Percentiles rank a stretch among this genome's conserved stretches.
Evolutionary conservation across 2,113 vertebrate species (phyloP).

Genomic region (Oenanthe melanoleuca): DNA sequence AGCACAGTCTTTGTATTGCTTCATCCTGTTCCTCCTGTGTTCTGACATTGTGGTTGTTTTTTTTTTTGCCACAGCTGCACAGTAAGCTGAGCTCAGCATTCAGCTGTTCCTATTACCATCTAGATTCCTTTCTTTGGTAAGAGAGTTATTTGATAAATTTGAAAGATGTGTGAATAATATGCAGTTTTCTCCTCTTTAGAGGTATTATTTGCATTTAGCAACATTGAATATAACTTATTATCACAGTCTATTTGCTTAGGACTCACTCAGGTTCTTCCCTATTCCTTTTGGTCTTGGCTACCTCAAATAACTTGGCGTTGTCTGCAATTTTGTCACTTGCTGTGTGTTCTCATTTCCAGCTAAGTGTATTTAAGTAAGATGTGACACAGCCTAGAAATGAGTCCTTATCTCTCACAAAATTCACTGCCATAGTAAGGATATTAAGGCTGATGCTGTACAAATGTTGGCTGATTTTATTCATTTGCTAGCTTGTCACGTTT

Average conservation of each 20-base stretch:
- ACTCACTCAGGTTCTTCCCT: background rate
- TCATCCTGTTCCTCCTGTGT: slow-evolving; percentile 16
- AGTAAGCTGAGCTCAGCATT: slow-evolving; percentile 60
- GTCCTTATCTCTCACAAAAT: background rate
- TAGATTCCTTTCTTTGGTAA: background rate
- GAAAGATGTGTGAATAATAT: slow-evolving; percentile 27
- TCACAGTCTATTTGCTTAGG: background rate
- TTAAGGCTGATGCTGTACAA: background rate
- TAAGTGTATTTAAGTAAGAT: background rate
- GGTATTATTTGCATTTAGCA: slow-evolving; percentile 31
- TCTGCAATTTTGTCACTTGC: background rate
- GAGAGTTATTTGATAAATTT: slow-evolving; percentile 25
- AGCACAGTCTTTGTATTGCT: slow-evolving; percentile 15
- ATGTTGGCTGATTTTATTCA: background rate
- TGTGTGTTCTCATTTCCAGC: background rate
- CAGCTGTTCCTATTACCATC: slow-evolving; percentile 41
- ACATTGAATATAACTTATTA: slow-evolving; percentile 17
- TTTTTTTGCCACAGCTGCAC: slow-evolving; percentile 34
- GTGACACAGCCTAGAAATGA: background rate
- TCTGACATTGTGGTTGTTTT: background rate
- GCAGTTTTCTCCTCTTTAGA: background rate
- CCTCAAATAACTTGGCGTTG: background rate
- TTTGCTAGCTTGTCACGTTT: background rate
- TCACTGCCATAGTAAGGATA: background rate
- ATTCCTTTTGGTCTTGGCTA: background rate